These are phyloP conservation scores for Hyles lineata DNA, from an alignment of 2,888 invertebrate genomes.

Conservation along the genomic window DNA sequence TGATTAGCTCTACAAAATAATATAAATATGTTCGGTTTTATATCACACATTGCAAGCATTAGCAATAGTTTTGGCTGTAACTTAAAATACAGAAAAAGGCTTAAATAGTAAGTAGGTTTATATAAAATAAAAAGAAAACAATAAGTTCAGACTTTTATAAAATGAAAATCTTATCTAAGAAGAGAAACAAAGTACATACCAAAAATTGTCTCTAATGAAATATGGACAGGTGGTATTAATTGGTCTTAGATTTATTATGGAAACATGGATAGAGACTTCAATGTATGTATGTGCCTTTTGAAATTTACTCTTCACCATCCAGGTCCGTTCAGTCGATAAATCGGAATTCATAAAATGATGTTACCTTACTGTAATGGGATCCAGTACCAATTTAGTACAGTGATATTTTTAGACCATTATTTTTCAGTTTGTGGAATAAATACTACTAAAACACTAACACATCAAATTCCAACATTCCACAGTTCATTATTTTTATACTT, in stretches of 20 bases:
- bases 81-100: constrained; percentile 6
- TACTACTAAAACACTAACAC: constrained; percentile 49
- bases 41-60: constrained; percentile 7
- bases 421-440: constrained; percentile 29
- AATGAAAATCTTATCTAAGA: constrained; percentile 16
- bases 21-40: neutral
- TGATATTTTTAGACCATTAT: constrained; percentile 18
- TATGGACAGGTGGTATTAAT: constrained; percentile 33
- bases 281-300: constrained; percentile 72
- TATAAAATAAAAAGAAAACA: constrained; percentile 16
- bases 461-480: constrained; percentile 71
- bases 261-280: constrained; percentile 37
- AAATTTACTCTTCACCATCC: constrained; percentile 70
- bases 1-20: constrained; percentile 8
- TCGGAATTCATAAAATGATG: constrained; percentile 52
- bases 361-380: constrained; percentile 15
- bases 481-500: constrained; percentile 62
- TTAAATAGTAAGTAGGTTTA: constrained; percentile 15
- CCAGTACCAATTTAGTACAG: constrained; percentile 24
- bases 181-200: constrained; percentile 45
- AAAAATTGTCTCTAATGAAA: constrained; percentile 46
- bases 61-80: constrained; percentile 6
- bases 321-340: constrained; percentile 68
- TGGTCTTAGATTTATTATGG: constrained; percentile 31
- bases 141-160: constrained; percentile 7